A percentile compares a stretch with the other conserved stretches of the same genome.
These are phyloP conservation scores for Lagopus muta DNA, from an alignment of 2,113 vertebrate species.

Conservation along the genomic window DNA sequence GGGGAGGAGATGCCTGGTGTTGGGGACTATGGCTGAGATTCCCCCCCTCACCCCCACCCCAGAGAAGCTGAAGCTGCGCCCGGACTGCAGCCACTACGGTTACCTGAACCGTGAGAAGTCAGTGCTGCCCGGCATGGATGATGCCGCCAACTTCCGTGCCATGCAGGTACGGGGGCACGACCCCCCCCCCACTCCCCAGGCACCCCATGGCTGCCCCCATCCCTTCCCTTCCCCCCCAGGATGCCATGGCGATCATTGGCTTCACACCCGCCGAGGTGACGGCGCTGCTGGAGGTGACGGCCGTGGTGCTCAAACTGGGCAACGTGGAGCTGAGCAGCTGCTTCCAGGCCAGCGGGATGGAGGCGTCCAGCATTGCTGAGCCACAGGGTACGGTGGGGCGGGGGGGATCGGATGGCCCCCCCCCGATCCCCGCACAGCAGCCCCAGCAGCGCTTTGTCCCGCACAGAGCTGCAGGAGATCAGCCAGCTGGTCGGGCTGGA, in stretches of 20 bases:
- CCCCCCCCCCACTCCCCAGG: fast-evolving
- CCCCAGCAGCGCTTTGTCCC: background rate
- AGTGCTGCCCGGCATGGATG: constrained; percentile 55
- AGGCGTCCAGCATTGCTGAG: constrained; percentile 71
- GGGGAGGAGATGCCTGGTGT: background rate
- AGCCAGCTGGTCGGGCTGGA: constrained; percentile 73
- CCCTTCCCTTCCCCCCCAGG: constrained; percentile 19
- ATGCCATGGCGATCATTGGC: constrained; percentile 80
- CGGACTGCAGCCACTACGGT: constrained; percentile 52
- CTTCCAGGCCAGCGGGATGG: constrained; percentile 74
- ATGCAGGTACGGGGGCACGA: constrained; percentile 67
- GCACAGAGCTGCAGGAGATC: constrained; percentile 70
- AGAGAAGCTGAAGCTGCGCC: constrained; percentile 77
- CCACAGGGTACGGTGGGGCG: constrained; percentile 55
- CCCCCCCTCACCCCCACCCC: background rate
- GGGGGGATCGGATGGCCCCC: constrained; percentile 23
- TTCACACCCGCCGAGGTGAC: constrained; percentile 71
- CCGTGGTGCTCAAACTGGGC: constrained; percentile 82
- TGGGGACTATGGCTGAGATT: background rate
- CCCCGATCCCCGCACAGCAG: fast-evolving
- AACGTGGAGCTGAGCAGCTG: constrained; percentile 71
- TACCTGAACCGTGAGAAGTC: constrained; percentile 70
- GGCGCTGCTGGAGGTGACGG: constrained; percentile 75
- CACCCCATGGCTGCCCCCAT: fast-evolving
- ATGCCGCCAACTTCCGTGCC: constrained; percentile 69